Evolutionary conservation across 2,797 vertebrate genomes (phyloP).

Genomic region (Orientallactaga sibirica): DNA sequence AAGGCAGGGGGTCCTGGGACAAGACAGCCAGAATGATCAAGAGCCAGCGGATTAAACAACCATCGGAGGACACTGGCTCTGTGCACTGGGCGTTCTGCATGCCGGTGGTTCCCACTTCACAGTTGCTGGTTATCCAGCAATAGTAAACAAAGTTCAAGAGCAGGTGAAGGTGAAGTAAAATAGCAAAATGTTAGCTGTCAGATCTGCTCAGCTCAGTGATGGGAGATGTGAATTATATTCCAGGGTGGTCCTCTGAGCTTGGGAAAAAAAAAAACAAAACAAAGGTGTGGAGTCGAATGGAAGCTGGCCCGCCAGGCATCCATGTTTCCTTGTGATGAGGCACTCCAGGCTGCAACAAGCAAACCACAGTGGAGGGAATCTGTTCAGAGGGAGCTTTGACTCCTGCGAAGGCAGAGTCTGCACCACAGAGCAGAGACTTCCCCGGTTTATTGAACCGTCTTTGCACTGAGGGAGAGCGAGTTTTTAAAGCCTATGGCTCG

Average conservation of each 20-base stretch:
- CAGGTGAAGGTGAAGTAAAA: conserved; percentile 84
- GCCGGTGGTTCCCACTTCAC: conserved; percentile 41
- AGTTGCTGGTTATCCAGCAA: conserved; percentile 62
- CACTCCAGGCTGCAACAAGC: conserved; percentile 61
- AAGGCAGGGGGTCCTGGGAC: not conserved
- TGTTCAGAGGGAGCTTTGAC: not conserved
- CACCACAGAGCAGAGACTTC: not conserved
- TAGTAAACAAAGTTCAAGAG: conserved; percentile 73
- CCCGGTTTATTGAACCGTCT: not conserved
- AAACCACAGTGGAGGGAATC: not conserved
- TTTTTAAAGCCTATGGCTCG: conserved; percentile 35
- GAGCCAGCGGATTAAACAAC: not conserved
- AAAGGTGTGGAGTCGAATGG: conserved; percentile 79
- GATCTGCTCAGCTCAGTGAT: conserved; percentile 76
- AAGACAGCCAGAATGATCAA: not conserved
- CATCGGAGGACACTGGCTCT: conserved; percentile 2
- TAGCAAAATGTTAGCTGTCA: conserved; percentile 82
- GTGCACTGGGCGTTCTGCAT: not conserved
- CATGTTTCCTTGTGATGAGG: conserved; percentile 83
- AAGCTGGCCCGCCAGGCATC: conserved; percentile 78
- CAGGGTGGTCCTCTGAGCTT: conserved; percentile 76
- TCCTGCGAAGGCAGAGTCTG: not conserved
- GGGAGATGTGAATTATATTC: conserved; percentile 82
- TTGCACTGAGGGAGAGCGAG: not conserved
- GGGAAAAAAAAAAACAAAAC: conserved; percentile 50